Evolutionary conservation across 1,140 invertebrate genomes (phyloP).

Genomic region (Drosophila pallidifrons): DNA sequence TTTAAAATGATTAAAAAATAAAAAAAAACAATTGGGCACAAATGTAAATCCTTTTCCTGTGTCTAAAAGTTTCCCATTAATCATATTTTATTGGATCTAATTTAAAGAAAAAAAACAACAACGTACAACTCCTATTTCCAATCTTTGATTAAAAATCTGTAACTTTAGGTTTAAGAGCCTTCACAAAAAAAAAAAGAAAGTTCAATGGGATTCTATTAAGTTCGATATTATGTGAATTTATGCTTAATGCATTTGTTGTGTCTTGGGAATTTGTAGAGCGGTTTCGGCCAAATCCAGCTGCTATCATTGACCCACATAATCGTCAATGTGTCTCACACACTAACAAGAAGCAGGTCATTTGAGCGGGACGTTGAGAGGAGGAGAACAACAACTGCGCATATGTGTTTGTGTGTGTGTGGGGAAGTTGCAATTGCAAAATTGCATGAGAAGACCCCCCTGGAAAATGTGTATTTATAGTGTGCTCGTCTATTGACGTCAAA

Average conservation of each 20-base stretch:
- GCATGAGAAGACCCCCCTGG: slow-evolving; percentile 23
- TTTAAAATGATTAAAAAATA: too few species aligned
- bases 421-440: slow-evolving; percentile 19
- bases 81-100: too few species aligned
- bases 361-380: neutral
- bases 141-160: too few species aligned
- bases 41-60: too few species aligned
- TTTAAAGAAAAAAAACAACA: too few species aligned
- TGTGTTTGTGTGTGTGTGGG: slow-evolving; percentile 3
- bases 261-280: neutral
- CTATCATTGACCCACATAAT: slow-evolving; percentile 43
- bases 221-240: too few species aligned
- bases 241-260: neutral
- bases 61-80: too few species aligned
- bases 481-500: slow-evolving; percentile 25
- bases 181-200: too few species aligned
- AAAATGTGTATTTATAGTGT: slow-evolving; percentile 17
- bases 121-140: too few species aligned
- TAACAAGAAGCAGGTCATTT: slow-evolving; percentile 36
- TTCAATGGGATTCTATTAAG: too few species aligned
- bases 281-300: slow-evolving; percentile 10
- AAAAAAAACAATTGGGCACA: too few species aligned
- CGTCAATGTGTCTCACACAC: slow-evolving; percentile 19
- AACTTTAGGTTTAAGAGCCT: too few species aligned
- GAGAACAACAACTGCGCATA: slow-evolving; percentile 3